Base-by-base conservation (phyloP, 2,888 invertebrate species). In the Cactoblastis cactorum region DNA sequence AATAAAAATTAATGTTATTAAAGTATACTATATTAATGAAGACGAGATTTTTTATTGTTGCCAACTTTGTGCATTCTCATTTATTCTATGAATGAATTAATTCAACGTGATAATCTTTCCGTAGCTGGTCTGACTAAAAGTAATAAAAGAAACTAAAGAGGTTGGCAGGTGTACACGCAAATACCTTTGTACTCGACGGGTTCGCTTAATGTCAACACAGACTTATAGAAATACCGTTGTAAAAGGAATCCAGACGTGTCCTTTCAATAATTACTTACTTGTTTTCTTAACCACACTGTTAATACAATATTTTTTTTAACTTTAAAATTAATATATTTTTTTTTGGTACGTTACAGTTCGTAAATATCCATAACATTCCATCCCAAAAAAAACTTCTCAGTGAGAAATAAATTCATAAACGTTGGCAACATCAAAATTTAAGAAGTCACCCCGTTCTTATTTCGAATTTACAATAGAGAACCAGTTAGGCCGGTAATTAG, bases 71-170 rank as follows among this genome's bases (percentile, higher is more conserved):
- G 1, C 9, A 17, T n/a, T n/a, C n/a, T n/a, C 43, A 43, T 43
- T 43, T 43, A 43, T 28, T 17, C 43, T 14, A 28, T 43, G 43
- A 43, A 43, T 43, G 43, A 43, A 43, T 43, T 32, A 43, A 32
- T 43, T 28, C 43, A 17, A 28, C 15, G 28, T 14, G 28, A 32
- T 38, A 39, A 12, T 28, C 28, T 43, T 43, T 43, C 43, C 24
- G 28, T 43, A 43, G 17, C 28, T 43, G 43, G 28, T 9, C 28
- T 6, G 28, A 17, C 12, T 14, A 28, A 15, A 32, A 32, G 17
- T 9, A 15, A 37, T 9, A 28, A 15, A 43, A 43, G 28, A 43
- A 17, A 15, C 17, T 9, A 37, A 37, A 37, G 9, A 37, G 17
- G 15, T 15, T 17, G 43, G 43, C 43, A 43, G 43, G 43, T 43